These are phyloP conservation scores for Dolichotis patagonum DNA, from an alignment of 2,113 vertebrate genomes.

Conservation along the genomic window DNA sequence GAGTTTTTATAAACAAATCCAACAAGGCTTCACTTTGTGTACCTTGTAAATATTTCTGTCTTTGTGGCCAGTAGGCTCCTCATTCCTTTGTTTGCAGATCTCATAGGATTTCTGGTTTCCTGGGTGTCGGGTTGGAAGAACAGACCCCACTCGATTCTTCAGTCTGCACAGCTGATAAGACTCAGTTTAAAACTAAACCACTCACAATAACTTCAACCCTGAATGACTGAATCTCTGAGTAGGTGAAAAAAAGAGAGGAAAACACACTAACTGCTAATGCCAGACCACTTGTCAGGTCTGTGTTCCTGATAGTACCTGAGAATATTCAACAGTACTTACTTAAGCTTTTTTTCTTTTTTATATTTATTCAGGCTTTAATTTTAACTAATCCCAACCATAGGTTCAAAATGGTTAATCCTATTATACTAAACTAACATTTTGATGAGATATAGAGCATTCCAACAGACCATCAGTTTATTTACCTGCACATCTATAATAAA, in stretches of 20 bases:
- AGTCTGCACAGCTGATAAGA: background rate
- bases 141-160: background rate
- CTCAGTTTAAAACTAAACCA: background rate
- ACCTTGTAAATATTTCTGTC: background rate
- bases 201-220: background rate
- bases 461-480: background rate
- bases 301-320: background rate
- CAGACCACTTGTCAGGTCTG: background rate
- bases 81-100: background rate
- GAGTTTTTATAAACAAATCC: conserved; percentile 50
- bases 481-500: background rate
- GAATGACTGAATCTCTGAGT: background rate
- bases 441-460: background rate
- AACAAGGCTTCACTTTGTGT: background rate
- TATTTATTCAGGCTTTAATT: background rate
- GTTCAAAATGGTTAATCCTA: background rate
- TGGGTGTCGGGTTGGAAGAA: background rate
- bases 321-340: conserved; percentile 17
- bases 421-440: conserved; percentile 13
- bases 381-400: background rate
- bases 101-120: conserved; percentile 33
- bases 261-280: background rate
- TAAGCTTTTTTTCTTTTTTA: background rate
- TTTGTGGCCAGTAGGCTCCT: background rate
- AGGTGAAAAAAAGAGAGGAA: background rate